These are phyloP conservation scores for Maccullochella peelii DNA, from an alignment of 2,113 vertebrate species.

Conservation along the genomic window DNA sequence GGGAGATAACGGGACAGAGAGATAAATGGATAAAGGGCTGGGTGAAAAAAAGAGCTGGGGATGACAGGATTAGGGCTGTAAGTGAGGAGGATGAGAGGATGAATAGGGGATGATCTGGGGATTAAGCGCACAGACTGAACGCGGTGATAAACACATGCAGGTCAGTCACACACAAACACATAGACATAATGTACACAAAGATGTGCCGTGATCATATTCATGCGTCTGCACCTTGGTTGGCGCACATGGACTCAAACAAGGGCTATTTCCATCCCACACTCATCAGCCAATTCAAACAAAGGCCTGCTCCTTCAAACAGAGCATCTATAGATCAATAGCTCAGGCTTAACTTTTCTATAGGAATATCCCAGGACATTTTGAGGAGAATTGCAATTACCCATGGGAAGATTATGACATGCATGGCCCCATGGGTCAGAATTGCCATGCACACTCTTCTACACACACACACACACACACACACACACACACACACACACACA, in stretches of 20 bases:
- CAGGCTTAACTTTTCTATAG: background rate
- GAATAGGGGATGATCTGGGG: slow-evolving; percentile 83
- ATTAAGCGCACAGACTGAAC: slow-evolving; percentile 77
- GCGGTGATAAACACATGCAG: slow-evolving; percentile 69
- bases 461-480: background rate
- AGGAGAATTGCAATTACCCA: background rate
- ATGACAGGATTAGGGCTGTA: slow-evolving; percentile 83
- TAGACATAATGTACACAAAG: slow-evolving; percentile 63
- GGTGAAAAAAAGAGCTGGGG: slow-evolving; percentile 63
- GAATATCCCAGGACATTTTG: background rate
- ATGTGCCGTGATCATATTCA: slow-evolving; percentile 55
- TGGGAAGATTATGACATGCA: background rate
- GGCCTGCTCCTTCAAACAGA: slow-evolving; percentile 32
- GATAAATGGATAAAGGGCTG: slow-evolving; percentile 81
- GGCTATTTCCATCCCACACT: slow-evolving; percentile 25
- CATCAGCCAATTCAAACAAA: slow-evolving; percentile 48
- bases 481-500: background rate
- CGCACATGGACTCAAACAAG: slow-evolving; percentile 34
- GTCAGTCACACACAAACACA: slow-evolving; percentile 51
- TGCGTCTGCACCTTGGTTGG: slow-evolving; percentile 51
- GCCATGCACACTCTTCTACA: background rate
- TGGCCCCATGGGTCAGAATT: background rate
- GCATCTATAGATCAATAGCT: slow-evolving; percentile 30
- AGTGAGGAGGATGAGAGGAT: slow-evolving; percentile 83
- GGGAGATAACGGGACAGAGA: slow-evolving; percentile 79